These are phyloP conservation scores for Ricordea florida DNA, from an alignment of 92 coral and sea anemone genomes.

Conservation along the genomic window DNA sequence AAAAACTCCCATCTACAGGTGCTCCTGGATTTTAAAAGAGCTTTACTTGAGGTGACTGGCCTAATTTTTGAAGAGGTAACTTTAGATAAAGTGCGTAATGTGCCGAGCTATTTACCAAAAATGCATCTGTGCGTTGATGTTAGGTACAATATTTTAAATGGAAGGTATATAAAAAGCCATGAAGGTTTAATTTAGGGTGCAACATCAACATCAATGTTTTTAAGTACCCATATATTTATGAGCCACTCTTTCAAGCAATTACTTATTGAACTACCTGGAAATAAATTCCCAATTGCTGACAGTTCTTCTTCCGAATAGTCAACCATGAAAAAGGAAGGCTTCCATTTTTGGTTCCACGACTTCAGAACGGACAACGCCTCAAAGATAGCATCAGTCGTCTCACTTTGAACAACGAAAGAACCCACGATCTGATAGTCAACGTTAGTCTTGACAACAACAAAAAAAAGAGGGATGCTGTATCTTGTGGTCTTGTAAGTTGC, in stretches of 20 bases:
- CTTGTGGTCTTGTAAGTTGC: conserved; percentile 29
- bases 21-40: too few relatives aligned
- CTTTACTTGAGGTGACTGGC: too few relatives aligned
- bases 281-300: conserved; percentile 6
- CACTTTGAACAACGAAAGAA: conserved; percentile 25
- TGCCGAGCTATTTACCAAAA: too few relatives aligned
- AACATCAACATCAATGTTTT: not conserved
- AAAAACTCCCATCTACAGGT: too few relatives aligned
- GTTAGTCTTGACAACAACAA: conserved; percentile 26
- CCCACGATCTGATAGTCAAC: conserved; percentile 18
- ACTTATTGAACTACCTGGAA: not conserved
- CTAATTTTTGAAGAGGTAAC: too few relatives aligned
- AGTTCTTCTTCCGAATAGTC: conserved; percentile 16
- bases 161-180: too few relatives aligned
- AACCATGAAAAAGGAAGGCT: conserved; percentile 23
- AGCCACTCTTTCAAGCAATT: not conserved
- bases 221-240: not conserved
- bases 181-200: too few relatives aligned
- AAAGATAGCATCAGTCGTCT: conserved; percentile 2
- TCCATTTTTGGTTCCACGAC: conserved; percentile 27
- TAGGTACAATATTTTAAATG: too few relatives aligned
- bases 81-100: too few relatives aligned
- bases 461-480: conserved; percentile 37
- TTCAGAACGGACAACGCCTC: conserved; percentile 19
- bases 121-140: too few relatives aligned